phyloP scores from a whole-genome alignment of 2,113 vertebrate species.

The Ailuropoda melanoleuca region DNA sequence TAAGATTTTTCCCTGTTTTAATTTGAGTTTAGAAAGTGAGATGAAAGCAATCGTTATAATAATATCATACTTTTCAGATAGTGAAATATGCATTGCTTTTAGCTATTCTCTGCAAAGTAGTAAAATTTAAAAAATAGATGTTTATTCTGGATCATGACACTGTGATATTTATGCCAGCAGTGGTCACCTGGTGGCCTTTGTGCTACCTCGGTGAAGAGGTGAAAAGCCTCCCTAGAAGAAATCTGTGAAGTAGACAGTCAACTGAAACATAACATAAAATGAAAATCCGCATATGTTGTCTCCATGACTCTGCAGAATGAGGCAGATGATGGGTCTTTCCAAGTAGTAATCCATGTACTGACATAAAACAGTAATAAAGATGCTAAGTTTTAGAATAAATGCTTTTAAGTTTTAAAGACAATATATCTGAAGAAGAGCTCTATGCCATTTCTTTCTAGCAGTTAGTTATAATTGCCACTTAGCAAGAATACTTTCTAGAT shows the following conservation, averaged over 20 bases:
- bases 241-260: neutral
- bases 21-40: constrained; percentile 39
- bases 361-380: constrained; percentile 44
- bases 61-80: neutral
- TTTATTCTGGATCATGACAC: neutral
- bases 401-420: constrained; percentile 20
- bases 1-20: neutral
- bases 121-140: neutral
- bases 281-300: neutral
- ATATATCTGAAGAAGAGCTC: neutral
- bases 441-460: neutral
- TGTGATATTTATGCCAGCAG: constrained; percentile 1
- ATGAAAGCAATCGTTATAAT: constrained; percentile 26
- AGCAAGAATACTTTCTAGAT: neutral
- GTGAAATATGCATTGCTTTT: neutral
- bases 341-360: neutral
- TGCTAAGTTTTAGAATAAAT: constrained; percentile 37
- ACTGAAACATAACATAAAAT: neutral
- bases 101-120: constrained; percentile 28
- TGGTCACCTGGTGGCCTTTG: constrained; percentile 19
- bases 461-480: neutral
- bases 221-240: neutral
- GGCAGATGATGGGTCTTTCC: neutral
- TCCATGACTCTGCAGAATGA: constrained; percentile 16
- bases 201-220: neutral